Base-by-base conservation (phyloP, 2,113 vertebrate genomes). In the Sphaerodactylus townsendi region DNA sequence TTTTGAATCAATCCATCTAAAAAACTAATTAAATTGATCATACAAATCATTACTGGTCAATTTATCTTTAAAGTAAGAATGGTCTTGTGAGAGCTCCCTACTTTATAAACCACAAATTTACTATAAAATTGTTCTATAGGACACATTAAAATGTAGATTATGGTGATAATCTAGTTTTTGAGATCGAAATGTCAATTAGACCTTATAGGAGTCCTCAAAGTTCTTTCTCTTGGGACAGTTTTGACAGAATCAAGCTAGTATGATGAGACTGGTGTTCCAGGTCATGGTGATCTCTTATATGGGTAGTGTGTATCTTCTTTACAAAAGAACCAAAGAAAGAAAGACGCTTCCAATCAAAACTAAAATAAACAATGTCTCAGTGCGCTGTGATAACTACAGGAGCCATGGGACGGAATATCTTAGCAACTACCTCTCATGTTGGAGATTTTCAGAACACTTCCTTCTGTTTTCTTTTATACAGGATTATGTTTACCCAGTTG, bases 401-500 rank as follows among this genome's bases (percentile, higher is more conserved):
- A 39, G 25, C 59, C 48, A n/a, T 28, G 21, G 50, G 39, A 15
- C 39, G 9, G 21, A 50, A 10, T 48, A 15, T 11, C 64, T 56
- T 56, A 39, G 8, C 50, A 77, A 41, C 0, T 64, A 15, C n/a
- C 30, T 10, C 37, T 76, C 21, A 14, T 28, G 15, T n/a, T 72
- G 23, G 1, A 50, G 17, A 79, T 46, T 21, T 23, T 35, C 53
- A 86, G n/a, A 37, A 48, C 56, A 33, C 3, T 71, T 62, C 33
- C 21, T 56, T 0, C 0, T 81, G 21, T n/a, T 56, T 19, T 85
- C 23, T 74, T 69, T 13, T 73, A 86, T 48, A 28, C 91, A 99
- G 98, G 98, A 98, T 92, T 99, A 98, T 48, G 23, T 98, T 59
- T 99, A 99, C 81, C 93, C 96, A n/a, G 96, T 95, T 0, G 87